A percentile compares a stretch with the other conserved stretches of the same genome.
These are phyloP conservation scores for Onychomys arenicola DNA, from an alignment of 2,797 vertebrate genomes.

Conservation along the genomic window DNA sequence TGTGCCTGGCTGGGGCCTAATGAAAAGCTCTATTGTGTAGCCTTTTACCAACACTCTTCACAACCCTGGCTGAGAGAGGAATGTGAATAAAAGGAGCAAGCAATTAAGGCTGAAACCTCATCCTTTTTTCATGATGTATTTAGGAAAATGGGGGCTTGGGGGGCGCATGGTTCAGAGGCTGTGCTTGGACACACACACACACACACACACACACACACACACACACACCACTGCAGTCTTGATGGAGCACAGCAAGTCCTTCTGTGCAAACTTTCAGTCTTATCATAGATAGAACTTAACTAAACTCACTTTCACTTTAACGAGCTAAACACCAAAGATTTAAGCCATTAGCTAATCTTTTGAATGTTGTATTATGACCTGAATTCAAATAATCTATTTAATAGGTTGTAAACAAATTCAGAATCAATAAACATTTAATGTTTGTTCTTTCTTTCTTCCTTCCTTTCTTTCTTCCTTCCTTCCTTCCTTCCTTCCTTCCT, in stretches of 20 bases:
- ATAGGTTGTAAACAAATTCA: background rate
- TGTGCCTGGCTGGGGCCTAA: slow-evolving; percentile 92
- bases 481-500: background rate
- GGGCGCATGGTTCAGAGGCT: slow-evolving; percentile 86
- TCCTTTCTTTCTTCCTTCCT: too few species aligned
- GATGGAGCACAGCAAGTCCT: slow-evolving; percentile 77
- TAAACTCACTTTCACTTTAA: slow-evolving; percentile 79
- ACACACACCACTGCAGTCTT: slow-evolving; percentile 71
- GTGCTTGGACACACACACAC: slow-evolving; percentile 73
- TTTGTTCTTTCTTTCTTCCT: background rate
- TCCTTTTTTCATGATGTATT: slow-evolving; percentile 91
- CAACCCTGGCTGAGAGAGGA: slow-evolving; percentile 95
- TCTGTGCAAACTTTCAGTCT: slow-evolving; percentile 79
- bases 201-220: slow-evolving; percentile 37
- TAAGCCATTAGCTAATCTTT: slow-evolving; percentile 67
- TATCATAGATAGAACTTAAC: slow-evolving; percentile 82
- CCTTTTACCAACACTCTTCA: slow-evolving; percentile 95
- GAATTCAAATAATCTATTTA: slow-evolving; percentile 23
- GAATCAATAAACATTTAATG: background rate
- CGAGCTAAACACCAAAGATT: slow-evolving; percentile 76
- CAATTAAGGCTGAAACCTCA: slow-evolving; percentile 97
- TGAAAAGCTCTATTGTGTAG: slow-evolving; percentile 98
- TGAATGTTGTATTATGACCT: slow-evolving; percentile 54
- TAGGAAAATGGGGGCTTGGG: slow-evolving; percentile 87
- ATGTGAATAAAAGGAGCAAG: slow-evolving; percentile 95